A percentile compares a stretch with the other conserved stretches of the same genome.
Conservation (phyloP, 2,888 invertebrate species). For the Agapostemon virescens region DNA sequence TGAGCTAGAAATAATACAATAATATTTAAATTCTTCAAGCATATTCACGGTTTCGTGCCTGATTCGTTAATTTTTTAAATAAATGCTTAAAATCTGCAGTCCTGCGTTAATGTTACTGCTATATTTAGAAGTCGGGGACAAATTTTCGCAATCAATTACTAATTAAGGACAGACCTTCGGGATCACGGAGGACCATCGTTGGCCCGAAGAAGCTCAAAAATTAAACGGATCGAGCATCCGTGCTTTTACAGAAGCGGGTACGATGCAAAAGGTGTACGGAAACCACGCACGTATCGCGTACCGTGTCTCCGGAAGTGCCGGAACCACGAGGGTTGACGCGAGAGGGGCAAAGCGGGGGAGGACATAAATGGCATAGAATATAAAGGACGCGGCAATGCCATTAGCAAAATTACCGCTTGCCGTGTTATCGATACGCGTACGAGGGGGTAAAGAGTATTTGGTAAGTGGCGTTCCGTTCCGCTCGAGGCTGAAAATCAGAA, state of each 20-base stretch:
- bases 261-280: constrained; percentile 8
- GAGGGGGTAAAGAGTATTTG: constrained; percentile 30
- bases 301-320: constrained; percentile 33
- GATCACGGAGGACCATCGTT: background rate
- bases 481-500: constrained; percentile 35
- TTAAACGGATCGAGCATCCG: background rate
- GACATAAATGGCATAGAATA: constrained; percentile 66
- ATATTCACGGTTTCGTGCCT: too few species aligned
- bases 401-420: constrained; percentile 78
- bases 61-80: too few species aligned
- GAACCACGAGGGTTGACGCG: constrained; percentile 20
- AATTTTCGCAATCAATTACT: background rate
- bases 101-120: background rate
- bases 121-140: background rate
- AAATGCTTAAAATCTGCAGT: too few species aligned
- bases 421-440: constrained; percentile 74
- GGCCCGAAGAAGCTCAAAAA: background rate
- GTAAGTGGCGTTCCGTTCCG: constrained; percentile 31
- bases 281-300: constrained; percentile 12
- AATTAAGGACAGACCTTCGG: background rate
- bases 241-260: constrained; percentile 17
- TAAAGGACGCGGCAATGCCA: constrained; percentile 73
- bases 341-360: constrained; percentile 28
- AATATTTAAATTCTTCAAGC: too few species aligned
- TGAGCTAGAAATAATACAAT: too few species aligned